These are phyloP conservation scores for Carpatolechia fugitivella DNA, from an alignment of 2,888 invertebrate species.

Conservation along the genomic window DNA sequence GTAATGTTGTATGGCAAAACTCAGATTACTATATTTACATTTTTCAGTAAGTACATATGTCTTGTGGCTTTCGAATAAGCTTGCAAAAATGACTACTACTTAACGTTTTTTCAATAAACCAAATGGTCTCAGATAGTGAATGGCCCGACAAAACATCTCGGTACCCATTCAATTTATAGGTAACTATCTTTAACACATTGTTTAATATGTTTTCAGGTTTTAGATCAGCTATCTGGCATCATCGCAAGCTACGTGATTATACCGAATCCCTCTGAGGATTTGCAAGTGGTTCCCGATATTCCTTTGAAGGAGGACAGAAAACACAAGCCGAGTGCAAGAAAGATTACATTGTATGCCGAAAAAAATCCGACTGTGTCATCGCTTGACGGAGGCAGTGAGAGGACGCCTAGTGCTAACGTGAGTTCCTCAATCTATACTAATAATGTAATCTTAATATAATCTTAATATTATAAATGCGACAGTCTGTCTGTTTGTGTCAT, in stretches of 20 bases:
- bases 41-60: no score
- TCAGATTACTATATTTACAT: no score
- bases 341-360: slow-evolving; percentile 43
- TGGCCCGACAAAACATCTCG: no score
- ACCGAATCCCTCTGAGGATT: slow-evolving; percentile 66
- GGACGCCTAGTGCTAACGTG: slow-evolving; percentile 49
- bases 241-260: slow-evolving; percentile 75
- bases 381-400: slow-evolving; percentile 44
- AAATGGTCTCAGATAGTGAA: no score
- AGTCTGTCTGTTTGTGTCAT: no score
- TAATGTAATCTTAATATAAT: no score
- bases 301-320: slow-evolving; percentile 52
- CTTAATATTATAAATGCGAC: no score
- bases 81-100: no score
- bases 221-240: slow-evolving; percentile 79
- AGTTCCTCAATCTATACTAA: slow-evolving; percentile 27
- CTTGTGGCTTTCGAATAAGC: no score
- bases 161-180: no score
- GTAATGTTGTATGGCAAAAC: slow-evolving; percentile 44
- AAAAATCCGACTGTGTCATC: slow-evolving; percentile 46
- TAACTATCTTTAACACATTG: no score
- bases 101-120: no score
- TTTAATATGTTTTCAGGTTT: slow-evolving; percentile 46
- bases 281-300: slow-evolving; percentile 80
- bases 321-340: slow-evolving; percentile 34